Conservation (phyloP, 92 coral and sea anemone genomes). For the Galaxea fascicularis region DNA sequence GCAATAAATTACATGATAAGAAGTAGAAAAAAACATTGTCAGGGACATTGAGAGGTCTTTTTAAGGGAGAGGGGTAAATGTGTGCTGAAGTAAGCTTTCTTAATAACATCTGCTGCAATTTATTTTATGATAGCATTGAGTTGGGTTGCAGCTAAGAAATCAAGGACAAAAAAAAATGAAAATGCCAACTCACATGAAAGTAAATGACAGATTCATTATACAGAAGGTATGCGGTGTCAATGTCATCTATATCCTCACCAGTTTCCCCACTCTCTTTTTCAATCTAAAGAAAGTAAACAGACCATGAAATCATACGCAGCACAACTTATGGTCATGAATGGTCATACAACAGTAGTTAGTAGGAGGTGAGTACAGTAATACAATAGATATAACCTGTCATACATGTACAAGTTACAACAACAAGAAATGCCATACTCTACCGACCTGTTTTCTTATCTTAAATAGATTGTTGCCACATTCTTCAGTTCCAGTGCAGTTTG, state of each 20-base stretch:
- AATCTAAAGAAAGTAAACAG: conserved; percentile 58
- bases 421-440: neutral
- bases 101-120: too few species aligned
- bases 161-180: neutral
- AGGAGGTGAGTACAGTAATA: too few species aligned
- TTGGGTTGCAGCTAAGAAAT: too few species aligned
- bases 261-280: conserved; percentile 80
- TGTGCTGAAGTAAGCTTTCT: neutral
- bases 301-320: too few species aligned
- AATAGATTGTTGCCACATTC: conserved; percentile 74
- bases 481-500: conserved; percentile 83
- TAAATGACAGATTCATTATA: conserved; percentile 91
- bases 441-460: conserved; percentile 82
- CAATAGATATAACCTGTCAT: too few species aligned
- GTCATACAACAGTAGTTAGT: too few species aligned
- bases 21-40: too few species aligned
- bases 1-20: neutral
- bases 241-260: conserved; percentile 81
- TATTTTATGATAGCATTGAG: too few species aligned
- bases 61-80: too few species aligned
- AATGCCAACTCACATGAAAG: conserved; percentile 79
- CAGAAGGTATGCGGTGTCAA: conserved; percentile 84
- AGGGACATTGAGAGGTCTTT: too few species aligned
- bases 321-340: too few species aligned
- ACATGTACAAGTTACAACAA: neutral